These are phyloP conservation scores for Ophion ellenae DNA, from an alignment of 2,888 invertebrate species.

Conservation along the genomic window DNA sequence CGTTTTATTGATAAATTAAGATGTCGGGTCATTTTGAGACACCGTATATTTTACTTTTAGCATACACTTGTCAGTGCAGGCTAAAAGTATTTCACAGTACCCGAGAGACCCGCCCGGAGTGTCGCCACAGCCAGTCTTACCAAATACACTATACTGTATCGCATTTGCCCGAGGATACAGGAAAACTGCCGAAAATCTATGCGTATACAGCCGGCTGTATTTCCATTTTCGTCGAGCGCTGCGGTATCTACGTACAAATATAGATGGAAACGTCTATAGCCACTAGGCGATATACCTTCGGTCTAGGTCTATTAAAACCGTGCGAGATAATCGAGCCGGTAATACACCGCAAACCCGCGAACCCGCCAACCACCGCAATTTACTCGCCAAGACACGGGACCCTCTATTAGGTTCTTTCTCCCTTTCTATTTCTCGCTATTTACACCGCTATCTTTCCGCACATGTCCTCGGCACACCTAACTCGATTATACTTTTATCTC, in stretches of 20 bases:
- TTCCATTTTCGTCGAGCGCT: background rate
- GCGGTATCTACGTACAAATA: background rate
- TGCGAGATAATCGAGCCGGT: slow-evolving; percentile 76
- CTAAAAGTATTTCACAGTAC: too few relatives aligned
- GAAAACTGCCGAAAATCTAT: too few relatives aligned
- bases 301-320: slow-evolving; percentile 75
- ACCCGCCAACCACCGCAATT: slow-evolving; percentile 71
- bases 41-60: too few relatives aligned
- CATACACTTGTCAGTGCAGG: too few relatives aligned
- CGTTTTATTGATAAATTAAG: too few relatives aligned
- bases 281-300: slow-evolving; percentile 33
- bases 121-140: too few relatives aligned
- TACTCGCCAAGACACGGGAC: slow-evolving; percentile 66
- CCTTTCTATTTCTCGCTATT: slow-evolving; percentile 49
- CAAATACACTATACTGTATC: too few relatives aligned
- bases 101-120: too few relatives aligned
- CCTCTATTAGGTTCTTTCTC: slow-evolving; percentile 47
- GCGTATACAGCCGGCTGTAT: background rate
- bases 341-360: slow-evolving; percentile 74
- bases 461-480: slow-evolving; percentile 30
- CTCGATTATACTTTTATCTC: slow-evolving; percentile 9
- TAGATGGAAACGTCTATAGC: slow-evolving; percentile 20
- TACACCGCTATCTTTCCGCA: slow-evolving; percentile 6
- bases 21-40: too few relatives aligned
- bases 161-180: too few relatives aligned